Conservation (phyloP, 1,140 invertebrate species). For the Drosophila yakuba region DNA sequence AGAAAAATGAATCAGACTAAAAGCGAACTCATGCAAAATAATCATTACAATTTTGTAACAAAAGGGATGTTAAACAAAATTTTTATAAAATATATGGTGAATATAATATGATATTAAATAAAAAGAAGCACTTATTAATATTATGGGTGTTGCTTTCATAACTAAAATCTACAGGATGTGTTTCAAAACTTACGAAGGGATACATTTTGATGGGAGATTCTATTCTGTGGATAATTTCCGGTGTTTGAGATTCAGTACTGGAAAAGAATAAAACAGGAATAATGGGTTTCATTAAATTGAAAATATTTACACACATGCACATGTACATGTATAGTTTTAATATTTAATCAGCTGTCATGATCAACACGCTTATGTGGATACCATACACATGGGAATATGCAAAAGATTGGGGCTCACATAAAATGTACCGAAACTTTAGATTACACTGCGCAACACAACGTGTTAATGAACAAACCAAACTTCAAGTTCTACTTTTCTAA, state of each 20-base stretch:
- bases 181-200: slow-evolving; percentile 37
- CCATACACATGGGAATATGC: background rate
- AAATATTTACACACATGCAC: slow-evolving; percentile 23
- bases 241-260: slow-evolving; percentile 46
- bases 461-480: background rate
- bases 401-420: background rate
- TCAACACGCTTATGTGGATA: background rate
- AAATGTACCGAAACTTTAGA: background rate
- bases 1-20: background rate
- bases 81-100: too few relatives aligned
- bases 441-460: background rate
- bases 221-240: slow-evolving; percentile 29
- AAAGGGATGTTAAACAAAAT: background rate
- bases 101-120: background rate
- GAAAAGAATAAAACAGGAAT: slow-evolving; percentile 25
- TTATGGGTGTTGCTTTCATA: slow-evolving; percentile 4
- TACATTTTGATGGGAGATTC: slow-evolving; percentile 45
- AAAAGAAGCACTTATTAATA: background rate
- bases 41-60: too few relatives aligned
- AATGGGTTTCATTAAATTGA: slow-evolving; percentile 1
- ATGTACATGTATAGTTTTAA: background rate
- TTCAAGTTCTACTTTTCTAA: background rate
- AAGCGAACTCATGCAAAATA: too few relatives aligned
- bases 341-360: slow-evolving; percentile 10
- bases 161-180: background rate